Evolutionary conservation across 2,113 vertebrate genomes (phyloP).

Genomic region (Epinephelus fuscoguttatus): DNA sequence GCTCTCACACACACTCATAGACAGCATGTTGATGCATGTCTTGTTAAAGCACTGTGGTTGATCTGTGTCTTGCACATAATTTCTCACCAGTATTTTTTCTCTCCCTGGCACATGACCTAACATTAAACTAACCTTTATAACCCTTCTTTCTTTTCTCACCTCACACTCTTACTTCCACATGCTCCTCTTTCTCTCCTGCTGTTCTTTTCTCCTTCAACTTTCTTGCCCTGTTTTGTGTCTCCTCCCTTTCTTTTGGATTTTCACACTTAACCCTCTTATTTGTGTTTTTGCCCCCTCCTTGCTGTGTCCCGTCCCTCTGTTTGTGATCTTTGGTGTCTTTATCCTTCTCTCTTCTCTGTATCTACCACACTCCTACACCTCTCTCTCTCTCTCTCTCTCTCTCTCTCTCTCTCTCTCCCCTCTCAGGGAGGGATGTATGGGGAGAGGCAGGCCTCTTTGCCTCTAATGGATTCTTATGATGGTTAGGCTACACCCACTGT

Average conservation of each 20-base stretch:
- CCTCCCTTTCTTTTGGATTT: not conserved
- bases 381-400: not conserved
- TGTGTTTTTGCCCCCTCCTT: not conserved
- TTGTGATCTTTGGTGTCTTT: constrained; percentile 3
- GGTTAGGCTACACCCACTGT: constrained; percentile 86
- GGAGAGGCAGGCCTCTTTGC: constrained; percentile 83
- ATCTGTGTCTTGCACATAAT: constrained; percentile 37
- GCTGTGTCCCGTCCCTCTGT: not conserved
- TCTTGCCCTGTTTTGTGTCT: constrained; percentile 2
- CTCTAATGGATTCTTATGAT: constrained; percentile 87
- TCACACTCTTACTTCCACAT: constrained; percentile 11
- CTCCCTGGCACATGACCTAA: constrained; percentile 41
- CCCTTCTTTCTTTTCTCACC: constrained; percentile 33
- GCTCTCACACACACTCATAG: constrained; percentile 62
- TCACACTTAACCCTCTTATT: not conserved
- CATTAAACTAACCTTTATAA: constrained; percentile 51
- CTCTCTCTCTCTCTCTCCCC: constrained; percentile 36
- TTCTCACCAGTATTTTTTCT: constrained; percentile 39
- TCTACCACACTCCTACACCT: constrained; percentile 12
- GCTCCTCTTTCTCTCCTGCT: not conserved
- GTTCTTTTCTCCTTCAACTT: not conserved
- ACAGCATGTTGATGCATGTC: constrained; percentile 71
- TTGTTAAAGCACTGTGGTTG: constrained; percentile 14
- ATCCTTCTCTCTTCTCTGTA: constrained; percentile 2
- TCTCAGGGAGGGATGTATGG: constrained; percentile 86